Evolutionary conservation across 2,113 vertebrate genomes (phyloP).

Genomic region (Poeciliopsis retropinna): DNA sequence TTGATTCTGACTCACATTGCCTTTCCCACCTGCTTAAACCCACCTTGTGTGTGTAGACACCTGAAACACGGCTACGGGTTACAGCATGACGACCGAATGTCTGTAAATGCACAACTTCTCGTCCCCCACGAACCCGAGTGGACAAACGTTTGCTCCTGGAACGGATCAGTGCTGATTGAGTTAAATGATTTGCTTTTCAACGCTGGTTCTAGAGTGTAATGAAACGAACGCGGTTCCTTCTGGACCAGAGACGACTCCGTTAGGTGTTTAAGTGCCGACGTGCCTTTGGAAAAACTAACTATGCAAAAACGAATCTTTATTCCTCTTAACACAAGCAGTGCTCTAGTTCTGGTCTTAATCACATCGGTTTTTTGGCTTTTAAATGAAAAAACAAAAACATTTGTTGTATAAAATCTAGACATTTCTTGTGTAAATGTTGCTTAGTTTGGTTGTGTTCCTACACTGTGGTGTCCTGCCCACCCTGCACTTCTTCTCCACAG

Average conservation of each 20-base stretch:
- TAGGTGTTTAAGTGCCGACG: slow-evolving; percentile 75
- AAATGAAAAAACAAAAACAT: slow-evolving; percentile 33
- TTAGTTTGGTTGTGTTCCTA: slow-evolving; percentile 68
- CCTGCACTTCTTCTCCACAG: slow-evolving; percentile 58
- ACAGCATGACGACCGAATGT: slow-evolving; percentile 73
- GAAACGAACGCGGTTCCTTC: slow-evolving; percentile 52
- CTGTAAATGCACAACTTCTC: slow-evolving; percentile 75
- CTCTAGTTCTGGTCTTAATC: slow-evolving; percentile 68
- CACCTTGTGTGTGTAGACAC: slow-evolving; percentile 65
- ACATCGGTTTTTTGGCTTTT: slow-evolving; percentile 77
- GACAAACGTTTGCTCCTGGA: slow-evolving; percentile 28
- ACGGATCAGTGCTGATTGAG: slow-evolving; percentile 4
- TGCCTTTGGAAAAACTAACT: slow-evolving; percentile 93
- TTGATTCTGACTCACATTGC: slow-evolving; percentile 62
- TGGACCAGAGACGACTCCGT: slow-evolving; percentile 57
- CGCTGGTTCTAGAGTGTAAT: slow-evolving; percentile 41
- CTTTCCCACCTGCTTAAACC: slow-evolving; percentile 72
- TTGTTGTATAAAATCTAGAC: slow-evolving; percentile 75
- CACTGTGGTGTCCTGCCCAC: slow-evolving; percentile 63
- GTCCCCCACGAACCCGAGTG: slow-evolving; percentile 52
- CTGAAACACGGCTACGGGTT: slow-evolving; percentile 60
- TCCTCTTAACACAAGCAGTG: slow-evolving; percentile 81
- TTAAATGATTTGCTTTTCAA: slow-evolving; percentile 58
- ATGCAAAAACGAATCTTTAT: slow-evolving; percentile 85
- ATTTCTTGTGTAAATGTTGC: slow-evolving; percentile 70